Percentiles rank a stretch among this genome's conserved stretches.
These are phyloP conservation scores for Atlantisia rogersi DNA, from an alignment of 2,113 vertebrate species.

Conservation along the genomic window DNA sequence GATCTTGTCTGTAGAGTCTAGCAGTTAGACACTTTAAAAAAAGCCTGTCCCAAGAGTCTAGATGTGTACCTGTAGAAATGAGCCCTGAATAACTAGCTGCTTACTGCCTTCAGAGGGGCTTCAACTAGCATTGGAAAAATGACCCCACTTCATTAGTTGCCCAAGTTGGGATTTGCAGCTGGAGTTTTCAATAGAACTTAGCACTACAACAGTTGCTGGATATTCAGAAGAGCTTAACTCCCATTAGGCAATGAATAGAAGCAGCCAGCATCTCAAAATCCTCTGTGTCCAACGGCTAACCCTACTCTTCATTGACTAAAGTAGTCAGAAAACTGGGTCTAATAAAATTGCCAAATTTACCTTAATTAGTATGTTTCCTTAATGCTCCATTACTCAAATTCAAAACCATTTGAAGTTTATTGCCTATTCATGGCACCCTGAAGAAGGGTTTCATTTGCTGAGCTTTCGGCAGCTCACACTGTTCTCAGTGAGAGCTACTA, in stretches of 20 bases:
- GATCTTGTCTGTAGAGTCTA: not conserved
- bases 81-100: not conserved
- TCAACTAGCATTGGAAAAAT: not conserved
- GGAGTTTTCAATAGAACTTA: not conserved
- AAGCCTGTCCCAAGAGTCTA: not conserved
- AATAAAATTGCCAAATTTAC: conserved; percentile 25
- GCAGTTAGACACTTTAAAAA: not conserved
- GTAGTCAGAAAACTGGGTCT: not conserved
- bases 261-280: not conserved
- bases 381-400: conserved; percentile 10
- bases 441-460: not conserved
- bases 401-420: conserved; percentile 28
- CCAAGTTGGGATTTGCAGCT: not conserved
- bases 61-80: not conserved
- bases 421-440: not conserved
- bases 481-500: not conserved
- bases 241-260: not conserved
- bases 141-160: not conserved
- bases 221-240: conserved; percentile 2
- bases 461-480: not conserved
- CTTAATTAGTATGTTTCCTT: conserved; percentile 31
- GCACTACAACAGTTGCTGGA: not conserved
- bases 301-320: not conserved
- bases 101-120: not conserved
- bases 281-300: not conserved